phyloP scores from a whole-genome alignment of 2,888 invertebrate species.

The Listrodromus nycthemerus region DNA sequence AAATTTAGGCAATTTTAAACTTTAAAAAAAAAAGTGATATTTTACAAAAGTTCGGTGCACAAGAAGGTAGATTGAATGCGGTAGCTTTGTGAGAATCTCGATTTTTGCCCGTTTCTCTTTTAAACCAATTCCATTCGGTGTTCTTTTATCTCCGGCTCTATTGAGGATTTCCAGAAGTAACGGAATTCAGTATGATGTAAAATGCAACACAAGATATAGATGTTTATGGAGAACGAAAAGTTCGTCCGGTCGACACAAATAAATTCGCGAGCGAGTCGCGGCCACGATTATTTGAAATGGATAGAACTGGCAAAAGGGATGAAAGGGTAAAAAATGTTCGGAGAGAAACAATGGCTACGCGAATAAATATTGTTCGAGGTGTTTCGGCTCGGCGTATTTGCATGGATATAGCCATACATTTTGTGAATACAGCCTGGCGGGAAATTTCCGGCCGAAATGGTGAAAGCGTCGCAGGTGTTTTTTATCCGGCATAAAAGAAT shows the following conservation, averaged over 20 bases:
- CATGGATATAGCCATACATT: background rate
- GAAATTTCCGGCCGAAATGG: background rate
- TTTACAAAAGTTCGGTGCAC: too few relatives aligned
- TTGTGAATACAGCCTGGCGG: background rate
- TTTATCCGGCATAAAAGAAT: conserved; percentile 5
- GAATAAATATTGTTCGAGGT: background rate
- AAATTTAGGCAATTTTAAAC: too few relatives aligned
- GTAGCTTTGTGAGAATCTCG: too few relatives aligned
- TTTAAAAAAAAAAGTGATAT: too few relatives aligned
- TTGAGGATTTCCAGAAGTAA: background rate
- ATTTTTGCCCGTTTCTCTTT: background rate
- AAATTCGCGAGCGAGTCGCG: background rate
- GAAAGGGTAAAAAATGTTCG: background rate
- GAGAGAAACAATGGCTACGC: background rate
- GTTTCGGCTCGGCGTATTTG: background rate
- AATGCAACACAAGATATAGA: background rate
- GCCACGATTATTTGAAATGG: background rate
- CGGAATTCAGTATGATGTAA: background rate
- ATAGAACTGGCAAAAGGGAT: background rate
- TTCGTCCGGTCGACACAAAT: background rate
- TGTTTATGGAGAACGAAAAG: background rate
- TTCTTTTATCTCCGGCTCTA: background rate
- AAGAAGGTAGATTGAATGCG: too few relatives aligned
- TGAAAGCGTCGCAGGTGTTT: background rate
- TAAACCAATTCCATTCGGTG: background rate